phyloP scores from a whole-genome alignment of 2,888 invertebrate genomes.

The Pandemis corylana region DNA sequence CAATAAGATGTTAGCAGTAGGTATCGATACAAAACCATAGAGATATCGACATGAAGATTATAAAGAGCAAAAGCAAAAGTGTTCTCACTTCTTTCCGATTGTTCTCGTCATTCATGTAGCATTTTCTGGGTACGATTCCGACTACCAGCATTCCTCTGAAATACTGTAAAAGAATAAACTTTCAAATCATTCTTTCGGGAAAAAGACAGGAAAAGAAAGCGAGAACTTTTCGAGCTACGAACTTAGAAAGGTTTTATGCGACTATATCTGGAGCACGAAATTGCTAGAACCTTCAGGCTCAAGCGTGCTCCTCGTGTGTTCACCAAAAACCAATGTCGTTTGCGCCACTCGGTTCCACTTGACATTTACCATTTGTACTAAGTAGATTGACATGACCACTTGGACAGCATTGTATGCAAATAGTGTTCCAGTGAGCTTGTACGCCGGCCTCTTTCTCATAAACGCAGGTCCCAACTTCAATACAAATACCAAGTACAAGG shows the following conservation, averaged over 20 bases:
- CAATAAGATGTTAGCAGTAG: neutral
- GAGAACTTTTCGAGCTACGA: too few species aligned
- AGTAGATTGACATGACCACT: slow-evolving; percentile 81
- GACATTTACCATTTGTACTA: slow-evolving; percentile 75
- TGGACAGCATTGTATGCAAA: slow-evolving; percentile 87
- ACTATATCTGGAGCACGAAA: neutral
- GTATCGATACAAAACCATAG: neutral
- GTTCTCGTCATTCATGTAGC: slow-evolving; percentile 24
- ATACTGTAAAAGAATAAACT: slow-evolving; percentile 10
- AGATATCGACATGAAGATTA: neutral
- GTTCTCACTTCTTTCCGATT: slow-evolving; percentile 19
- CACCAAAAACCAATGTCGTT: slow-evolving; percentile 3
- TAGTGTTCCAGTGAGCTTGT: slow-evolving; percentile 84
- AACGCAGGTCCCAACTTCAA: slow-evolving; percentile 86
- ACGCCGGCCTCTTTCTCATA: slow-evolving; percentile 87
- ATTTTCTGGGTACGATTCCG: slow-evolving; percentile 21
- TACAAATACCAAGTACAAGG: slow-evolving; percentile 87
- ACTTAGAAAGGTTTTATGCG: too few species aligned
- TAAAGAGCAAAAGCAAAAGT: neutral
- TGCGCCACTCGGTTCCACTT: slow-evolving; percentile 8
- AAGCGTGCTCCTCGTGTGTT: neutral
- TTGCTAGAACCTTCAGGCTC: neutral
- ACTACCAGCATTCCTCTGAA: slow-evolving; percentile 21
- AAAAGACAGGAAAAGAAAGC: too few species aligned
- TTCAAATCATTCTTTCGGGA: neutral